A percentile compares a stretch with the other conserved stretches of the same genome.
Conservation (phyloP, 1,140 invertebrate species). For the Nasonia vitripennis region DNA sequence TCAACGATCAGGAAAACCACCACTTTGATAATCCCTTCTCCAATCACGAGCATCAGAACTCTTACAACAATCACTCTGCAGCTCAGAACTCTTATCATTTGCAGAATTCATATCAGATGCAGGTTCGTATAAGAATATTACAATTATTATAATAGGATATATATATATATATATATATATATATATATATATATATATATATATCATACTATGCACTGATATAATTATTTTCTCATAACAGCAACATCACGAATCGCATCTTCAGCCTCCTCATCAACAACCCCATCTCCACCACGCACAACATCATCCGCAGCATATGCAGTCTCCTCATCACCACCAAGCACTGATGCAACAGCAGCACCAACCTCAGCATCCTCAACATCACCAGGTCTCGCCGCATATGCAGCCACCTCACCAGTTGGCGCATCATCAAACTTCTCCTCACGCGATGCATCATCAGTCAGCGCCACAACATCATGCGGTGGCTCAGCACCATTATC, state of each 20-base stretch:
- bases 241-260: slow-evolving; percentile 60
- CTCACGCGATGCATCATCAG: slow-evolving; percentile 53
- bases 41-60: slow-evolving; percentile 68
- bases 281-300: slow-evolving; percentile 51
- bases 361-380: slow-evolving; percentile 34
- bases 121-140: slow-evolving; percentile 52
- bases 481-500: slow-evolving; percentile 42
- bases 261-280: slow-evolving; percentile 57
- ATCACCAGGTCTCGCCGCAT: slow-evolving; percentile 42
- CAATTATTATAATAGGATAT: not conserved
- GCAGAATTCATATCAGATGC: slow-evolving; percentile 61
- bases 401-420: slow-evolving; percentile 48
- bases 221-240: slow-evolving; percentile 48
- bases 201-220: not conserved
- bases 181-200: not conserved
- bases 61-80: slow-evolving; percentile 57
- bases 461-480: slow-evolving; percentile 43
- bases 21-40: slow-evolving; percentile 67
- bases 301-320: slow-evolving; percentile 59
- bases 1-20: slow-evolving; percentile 69
- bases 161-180: not conserved
- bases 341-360: slow-evolving; percentile 26
- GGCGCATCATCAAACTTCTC: slow-evolving; percentile 60
- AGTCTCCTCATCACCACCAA: slow-evolving; percentile 39
- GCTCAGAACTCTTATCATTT: slow-evolving; percentile 66